Evolutionary conservation across 2,113 vertebrate species (phyloP), one percentile per base, ranked within the genome.

Genomic region (Xenus cinereus): DNA sequence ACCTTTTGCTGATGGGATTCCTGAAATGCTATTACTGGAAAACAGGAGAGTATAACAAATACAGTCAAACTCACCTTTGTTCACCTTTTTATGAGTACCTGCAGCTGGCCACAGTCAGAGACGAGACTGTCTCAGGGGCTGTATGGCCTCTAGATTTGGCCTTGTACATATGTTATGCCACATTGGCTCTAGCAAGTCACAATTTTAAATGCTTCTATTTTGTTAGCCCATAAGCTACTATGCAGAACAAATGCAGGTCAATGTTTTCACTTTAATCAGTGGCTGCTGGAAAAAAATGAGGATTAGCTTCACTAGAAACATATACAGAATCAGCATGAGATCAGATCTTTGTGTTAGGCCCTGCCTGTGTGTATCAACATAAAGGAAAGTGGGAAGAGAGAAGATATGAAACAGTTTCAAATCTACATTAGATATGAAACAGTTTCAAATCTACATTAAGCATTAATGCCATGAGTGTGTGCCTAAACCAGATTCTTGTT

Each of bases 1-100:
- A 89, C 60, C 66, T 91, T 92, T 84, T 71, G 19, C 77, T 82
- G 69, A 60, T 0, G 0, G 60, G 20, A 78, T 4, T 13, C 56
- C 60, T 95, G 80, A 84, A 90, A 72, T 43, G 28, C n/a, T 92
- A 18, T 94, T 95, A 75, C 73, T 87, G 89, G 84, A 89, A 95
- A 76, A 75, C 0, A 62, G 23, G 27, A 57, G 14, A 88, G 50
- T 23, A 32, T 28, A 66, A 51, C 20, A 87, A 87, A 73, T 48
- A 69, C 16, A 82, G 32, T 59, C 27, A 72, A 43, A 68, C 26
- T 21, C 21, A 80, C 33, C 45, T 24, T 95, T 37, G 8, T 73
- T 92, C 32, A 71, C 7, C 9, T 39, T 93, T 92, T 89, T 23
- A 43, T 27, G 64, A 91, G 46, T 72, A 74, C 53, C 39, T 89